These are phyloP conservation scores for Dryas iulia DNA, from an alignment of 1,140 invertebrate species.

Conservation along the genomic window DNA sequence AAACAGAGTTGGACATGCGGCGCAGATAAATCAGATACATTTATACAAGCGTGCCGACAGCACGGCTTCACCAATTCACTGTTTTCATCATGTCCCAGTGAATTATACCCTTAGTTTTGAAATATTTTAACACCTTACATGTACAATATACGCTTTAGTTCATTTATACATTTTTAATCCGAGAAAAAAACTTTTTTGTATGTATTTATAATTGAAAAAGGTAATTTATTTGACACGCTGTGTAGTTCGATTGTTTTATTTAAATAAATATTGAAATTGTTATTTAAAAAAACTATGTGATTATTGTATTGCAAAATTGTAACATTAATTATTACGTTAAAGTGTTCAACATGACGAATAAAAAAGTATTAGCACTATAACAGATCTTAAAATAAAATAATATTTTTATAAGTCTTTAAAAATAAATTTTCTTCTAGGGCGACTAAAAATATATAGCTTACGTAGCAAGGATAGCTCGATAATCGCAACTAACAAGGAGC, in stretches of 20 bases:
- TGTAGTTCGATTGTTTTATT: not conserved
- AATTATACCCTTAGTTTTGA: slow-evolving; percentile 28
- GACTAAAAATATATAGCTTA: not conserved
- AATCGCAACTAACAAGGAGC: slow-evolving; percentile 31
- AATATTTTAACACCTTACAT: slow-evolving; percentile 19
- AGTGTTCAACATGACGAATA: too few species aligned
- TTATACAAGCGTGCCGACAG: slow-evolving; percentile 52
- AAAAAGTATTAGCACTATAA: too few species aligned
- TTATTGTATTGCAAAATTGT: too few species aligned
- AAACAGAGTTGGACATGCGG: slow-evolving; percentile 55
- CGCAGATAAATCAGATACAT: slow-evolving; percentile 63
- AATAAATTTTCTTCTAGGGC: too few species aligned
- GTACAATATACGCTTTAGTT: not conserved
- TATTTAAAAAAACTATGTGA: too few species aligned
- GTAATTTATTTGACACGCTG: not conserved
- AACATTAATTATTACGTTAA: too few species aligned
- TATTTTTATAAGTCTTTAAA: too few species aligned
- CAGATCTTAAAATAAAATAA: too few species aligned
- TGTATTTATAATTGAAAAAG: not conserved
- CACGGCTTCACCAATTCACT: slow-evolving; percentile 47
- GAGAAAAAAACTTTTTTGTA: not conserved
- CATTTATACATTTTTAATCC: slow-evolving; percentile 8
- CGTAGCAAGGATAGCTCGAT: not conserved
- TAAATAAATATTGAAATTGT: too few species aligned
- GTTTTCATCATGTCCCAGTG: slow-evolving; percentile 50